phyloP scores from a whole-genome alignment of 2,797 vertebrate genomes.

The Amniataba percoides region DNA sequence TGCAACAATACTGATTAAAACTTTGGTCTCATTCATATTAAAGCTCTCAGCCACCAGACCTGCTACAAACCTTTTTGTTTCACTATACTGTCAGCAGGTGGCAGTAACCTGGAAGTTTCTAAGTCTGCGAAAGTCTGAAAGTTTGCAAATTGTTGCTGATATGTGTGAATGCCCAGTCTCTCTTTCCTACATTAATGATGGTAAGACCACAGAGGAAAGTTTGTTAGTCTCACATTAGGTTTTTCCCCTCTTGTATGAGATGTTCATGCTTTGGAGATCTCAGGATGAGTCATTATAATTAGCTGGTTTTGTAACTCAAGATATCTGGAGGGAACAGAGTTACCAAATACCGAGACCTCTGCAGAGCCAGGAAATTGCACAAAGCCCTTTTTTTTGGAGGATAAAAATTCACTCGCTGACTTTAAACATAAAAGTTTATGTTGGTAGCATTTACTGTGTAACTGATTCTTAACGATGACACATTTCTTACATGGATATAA shows the following conservation, averaged over 20 bases:
- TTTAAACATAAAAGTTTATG: not conserved
- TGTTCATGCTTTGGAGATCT: slow-evolving; percentile 2
- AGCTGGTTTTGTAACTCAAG: slow-evolving; percentile 34
- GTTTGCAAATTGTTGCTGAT: not conserved
- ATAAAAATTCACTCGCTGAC: not conserved
- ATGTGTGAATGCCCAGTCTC: not conserved
- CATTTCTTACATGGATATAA: not conserved
- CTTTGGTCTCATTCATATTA: not conserved
- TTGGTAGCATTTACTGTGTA: not conserved
- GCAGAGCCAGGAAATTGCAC: not conserved
- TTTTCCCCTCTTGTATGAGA: not conserved
- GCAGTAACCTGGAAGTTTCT: not conserved
- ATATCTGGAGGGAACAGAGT: slow-evolving; percentile 6
- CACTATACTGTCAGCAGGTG: not conserved
- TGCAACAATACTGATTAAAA: not conserved
- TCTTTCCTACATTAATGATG: slow-evolving; percentile 5
- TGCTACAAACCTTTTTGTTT: not conserved
- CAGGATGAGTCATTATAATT: slow-evolving; percentile 33
- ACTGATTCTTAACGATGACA: not conserved
- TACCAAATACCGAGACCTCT: slow-evolving; percentile 3
- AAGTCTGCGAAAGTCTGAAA: not conserved
- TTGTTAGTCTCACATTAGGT: not conserved
- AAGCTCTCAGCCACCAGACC: not conserved
- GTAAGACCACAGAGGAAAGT: not conserved
- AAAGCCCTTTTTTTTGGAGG: not conserved